Percentiles rank a stretch among this genome's conserved stretches.
Conservation (phyloP, 2,797 vertebrate genomes). For the Brotula barbata region DNA sequence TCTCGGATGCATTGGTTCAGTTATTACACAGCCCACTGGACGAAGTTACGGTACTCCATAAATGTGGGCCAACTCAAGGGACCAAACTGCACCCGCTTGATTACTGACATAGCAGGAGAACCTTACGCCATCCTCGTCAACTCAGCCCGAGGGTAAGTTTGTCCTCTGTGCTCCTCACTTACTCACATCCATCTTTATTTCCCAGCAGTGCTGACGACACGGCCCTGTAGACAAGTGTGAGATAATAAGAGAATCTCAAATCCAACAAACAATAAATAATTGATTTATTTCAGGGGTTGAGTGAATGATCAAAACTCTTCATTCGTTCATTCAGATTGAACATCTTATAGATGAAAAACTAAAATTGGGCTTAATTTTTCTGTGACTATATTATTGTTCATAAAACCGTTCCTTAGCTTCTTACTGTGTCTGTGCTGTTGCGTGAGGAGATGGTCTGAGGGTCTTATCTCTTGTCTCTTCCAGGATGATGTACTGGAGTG, state of each 20-base stretch:
- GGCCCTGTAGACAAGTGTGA: neutral
- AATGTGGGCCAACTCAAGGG: constrained; percentile 96
- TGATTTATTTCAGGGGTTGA: too few relatives aligned
- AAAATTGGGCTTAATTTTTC: too few relatives aligned
- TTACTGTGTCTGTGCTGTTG: neutral
- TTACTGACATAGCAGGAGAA: constrained; percentile 95
- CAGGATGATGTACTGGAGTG: constrained; percentile 99
- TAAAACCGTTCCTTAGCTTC: neutral
- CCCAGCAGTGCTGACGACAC: neutral
- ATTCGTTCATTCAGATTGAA: neutral
- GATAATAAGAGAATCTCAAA: neutral
- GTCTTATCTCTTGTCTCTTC: constrained; percentile 25
- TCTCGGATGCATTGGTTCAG: constrained; percentile 99
- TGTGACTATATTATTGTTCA: too few relatives aligned
- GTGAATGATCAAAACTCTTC: neutral
- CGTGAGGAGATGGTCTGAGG: neutral
- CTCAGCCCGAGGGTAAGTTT: constrained; percentile 89
- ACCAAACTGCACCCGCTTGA: constrained; percentile 93
- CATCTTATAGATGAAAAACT: too few relatives aligned
- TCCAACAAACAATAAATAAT: too few relatives aligned
- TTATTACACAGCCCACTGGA: constrained; percentile 98
- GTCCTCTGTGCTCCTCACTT: constrained; percentile 12
- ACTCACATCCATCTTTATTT: constrained; percentile 1
- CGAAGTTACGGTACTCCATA: constrained; percentile 95
- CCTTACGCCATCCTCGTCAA: constrained; percentile 96